phyloP scores from a whole-genome alignment of 2,888 invertebrate species.

The Dendrolimus pini region DNA sequence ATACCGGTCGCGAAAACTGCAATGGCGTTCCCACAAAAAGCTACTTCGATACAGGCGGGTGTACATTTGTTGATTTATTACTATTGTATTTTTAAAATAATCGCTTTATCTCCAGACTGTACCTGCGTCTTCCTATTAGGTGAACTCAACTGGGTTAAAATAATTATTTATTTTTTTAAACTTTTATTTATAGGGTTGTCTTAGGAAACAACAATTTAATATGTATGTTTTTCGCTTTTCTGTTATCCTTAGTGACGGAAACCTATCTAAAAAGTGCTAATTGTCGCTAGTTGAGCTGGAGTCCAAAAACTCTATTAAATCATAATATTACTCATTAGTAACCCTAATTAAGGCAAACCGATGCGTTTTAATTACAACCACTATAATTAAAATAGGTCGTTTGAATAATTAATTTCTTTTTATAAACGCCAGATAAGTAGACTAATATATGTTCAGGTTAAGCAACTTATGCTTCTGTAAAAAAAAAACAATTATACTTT shows the following conservation, averaged over 20 bases:
- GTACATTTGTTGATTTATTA: neutral
- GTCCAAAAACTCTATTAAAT: neutral
- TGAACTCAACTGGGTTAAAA: neutral
- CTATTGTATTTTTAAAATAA: neutral
- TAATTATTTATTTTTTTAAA: neutral
- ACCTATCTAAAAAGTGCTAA: too few relatives aligned
- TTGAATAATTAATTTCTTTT: neutral
- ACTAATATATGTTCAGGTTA: too few relatives aligned
- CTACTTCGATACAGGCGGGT: neutral
- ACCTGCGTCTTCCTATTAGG: neutral
- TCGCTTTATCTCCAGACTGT: neutral
- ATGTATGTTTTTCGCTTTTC: too few relatives aligned
- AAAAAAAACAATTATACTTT: too few relatives aligned
- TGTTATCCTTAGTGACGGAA: too few relatives aligned
- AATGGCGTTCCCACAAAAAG: neutral
- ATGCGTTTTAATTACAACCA: neutral
- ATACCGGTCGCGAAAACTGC: neutral
- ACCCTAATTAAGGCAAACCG: neutral
- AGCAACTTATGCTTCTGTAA: too few relatives aligned
- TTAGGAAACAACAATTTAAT: too few relatives aligned
- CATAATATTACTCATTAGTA: neutral
- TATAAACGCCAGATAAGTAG: neutral
- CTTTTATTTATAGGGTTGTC: neutral
- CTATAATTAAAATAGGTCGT: neutral
- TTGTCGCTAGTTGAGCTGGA: too few relatives aligned